Base-by-base conservation (phyloP, 2,888 invertebrate genomes). In the Sialis fuliginosa region DNA sequence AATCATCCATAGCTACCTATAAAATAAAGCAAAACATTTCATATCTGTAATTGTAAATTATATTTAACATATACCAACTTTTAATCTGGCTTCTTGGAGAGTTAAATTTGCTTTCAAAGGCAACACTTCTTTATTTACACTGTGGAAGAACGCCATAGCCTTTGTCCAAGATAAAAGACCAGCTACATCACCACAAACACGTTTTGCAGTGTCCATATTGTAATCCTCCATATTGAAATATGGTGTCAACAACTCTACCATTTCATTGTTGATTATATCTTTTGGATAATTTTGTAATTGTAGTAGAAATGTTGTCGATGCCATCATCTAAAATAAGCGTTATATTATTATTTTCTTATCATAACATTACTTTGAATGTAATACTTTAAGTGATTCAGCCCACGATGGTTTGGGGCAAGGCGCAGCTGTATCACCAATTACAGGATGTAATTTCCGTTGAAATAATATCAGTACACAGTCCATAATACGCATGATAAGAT, bases 401-500 rank as follows among this genome's bases (percentile, higher is more conserved):
- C 96, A 96, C 0, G 93, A 93, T 3, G 96, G 95, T 59, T 92
- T 95, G 1, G 90, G 84, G 60, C 89, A 90, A 1, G 82, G 77
- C 1, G 82, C 77, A 33, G 87, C 77, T 1, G 79, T 75, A 61
- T 96, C 96, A 5, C 81, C 72, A 54, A 82, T 78, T 5, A 87
- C 76, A 0, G 87, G 76, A 61, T 92, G 89, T 42, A 93, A 61
- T 63, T 82, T 83, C 51, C 90, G 75, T 69, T 93, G 92, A 61
- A 96, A 96, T 30, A 96, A 67, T 55, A 96, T 84, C 55, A 95
- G 62, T 1, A 93, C 95, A 61, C 90, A 91, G 63, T 96, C 96
- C 96, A 96, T 96, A 55, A 96, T 96, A 51, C 95, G 75, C 95
- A 96, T 88, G 58, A 96, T 96, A 7, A 96, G 70, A 68, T 95